Conservation (phyloP, 2,888 invertebrate genomes). For the Polietes domitor region DNA sequence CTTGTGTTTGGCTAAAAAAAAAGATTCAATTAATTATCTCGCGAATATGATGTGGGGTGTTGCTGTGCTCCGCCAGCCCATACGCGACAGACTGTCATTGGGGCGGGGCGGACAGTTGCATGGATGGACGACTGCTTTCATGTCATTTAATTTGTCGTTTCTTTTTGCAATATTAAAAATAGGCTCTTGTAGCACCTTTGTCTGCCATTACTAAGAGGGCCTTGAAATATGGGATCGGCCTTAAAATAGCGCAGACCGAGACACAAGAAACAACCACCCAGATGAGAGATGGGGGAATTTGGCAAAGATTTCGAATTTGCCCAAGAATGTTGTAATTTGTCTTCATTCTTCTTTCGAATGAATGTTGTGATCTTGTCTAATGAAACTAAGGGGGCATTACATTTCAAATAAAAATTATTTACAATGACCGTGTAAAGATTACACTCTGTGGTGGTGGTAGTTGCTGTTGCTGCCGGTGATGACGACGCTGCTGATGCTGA, state of each 20-base stretch:
- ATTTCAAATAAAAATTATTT: conserved; percentile 57
- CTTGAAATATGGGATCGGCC: conserved; percentile 47
- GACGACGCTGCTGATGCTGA: not conserved
- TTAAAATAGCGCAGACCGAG: conserved; percentile 19
- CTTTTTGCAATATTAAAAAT: conserved; percentile 19
- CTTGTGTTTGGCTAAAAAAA: conserved; percentile 33
- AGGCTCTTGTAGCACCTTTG: conserved; percentile 24
- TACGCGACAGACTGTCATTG: not conserved
- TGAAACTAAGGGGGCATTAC: conserved; percentile 59
- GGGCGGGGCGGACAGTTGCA: conserved; percentile 6
- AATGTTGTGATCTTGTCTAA: conserved; percentile 51
- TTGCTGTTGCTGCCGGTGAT: not conserved
- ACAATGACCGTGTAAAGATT: conserved; percentile 64
- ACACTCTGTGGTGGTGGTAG: not conserved
- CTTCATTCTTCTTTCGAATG: conserved; percentile 36
- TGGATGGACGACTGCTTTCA: not conserved
- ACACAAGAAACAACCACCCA: conserved; percentile 20
- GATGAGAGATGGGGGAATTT: conserved; percentile 47
- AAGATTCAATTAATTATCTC: conserved; percentile 47
- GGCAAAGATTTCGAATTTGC: conserved; percentile 54
- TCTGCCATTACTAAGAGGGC: conserved; percentile 47
- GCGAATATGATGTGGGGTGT: conserved; percentile 23
- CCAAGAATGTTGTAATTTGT: conserved; percentile 48
- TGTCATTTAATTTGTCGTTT: not conserved
- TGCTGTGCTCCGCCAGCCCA: conserved; percentile 23